Evolutionary conservation across 2,113 vertebrate genomes (phyloP).

Genomic region (Aegotheles bennettii): DNA sequence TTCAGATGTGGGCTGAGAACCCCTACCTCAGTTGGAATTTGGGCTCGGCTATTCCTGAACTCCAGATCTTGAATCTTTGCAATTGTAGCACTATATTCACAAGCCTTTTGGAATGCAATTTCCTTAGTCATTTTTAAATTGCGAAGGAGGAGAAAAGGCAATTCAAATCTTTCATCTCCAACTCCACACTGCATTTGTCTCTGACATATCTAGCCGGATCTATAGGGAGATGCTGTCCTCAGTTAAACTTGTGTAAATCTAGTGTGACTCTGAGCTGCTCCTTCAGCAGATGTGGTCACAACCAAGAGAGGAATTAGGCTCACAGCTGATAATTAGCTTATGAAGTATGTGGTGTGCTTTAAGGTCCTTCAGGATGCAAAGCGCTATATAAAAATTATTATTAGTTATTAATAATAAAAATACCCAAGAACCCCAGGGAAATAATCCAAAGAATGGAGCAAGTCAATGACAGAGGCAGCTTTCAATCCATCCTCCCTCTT

Average conservation of each 20-base stretch:
- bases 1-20: neutral
- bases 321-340: slow-evolving; percentile 41
- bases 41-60: neutral
- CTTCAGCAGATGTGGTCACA: slow-evolving; percentile 6
- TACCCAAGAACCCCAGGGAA: slow-evolving; percentile 30
- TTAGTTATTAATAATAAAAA: slow-evolving; percentile 63
- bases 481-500: slow-evolving; percentile 29
- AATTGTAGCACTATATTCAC: neutral
- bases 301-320: slow-evolving; percentile 27
- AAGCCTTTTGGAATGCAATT: neutral
- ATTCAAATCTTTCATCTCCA: neutral
- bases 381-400: slow-evolving; percentile 35
- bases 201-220: neutral
- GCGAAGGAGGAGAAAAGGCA: neutral
- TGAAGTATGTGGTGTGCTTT: slow-evolving; percentile 54
- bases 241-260: slow-evolving; percentile 44
- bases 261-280: slow-evolving; percentile 23
- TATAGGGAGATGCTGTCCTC: slow-evolving; percentile 1
- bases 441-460: slow-evolving; percentile 37
- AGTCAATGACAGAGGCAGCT: slow-evolving; percentile 34
- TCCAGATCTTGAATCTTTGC: neutral
- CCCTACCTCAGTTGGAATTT: neutral
- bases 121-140: slow-evolving; percentile 32
- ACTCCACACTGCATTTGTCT: neutral
- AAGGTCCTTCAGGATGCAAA: slow-evolving; percentile 51